Base-by-base conservation (phyloP, 1,140 invertebrate genomes). In the Caenorhabditis tropicalis region DNA sequence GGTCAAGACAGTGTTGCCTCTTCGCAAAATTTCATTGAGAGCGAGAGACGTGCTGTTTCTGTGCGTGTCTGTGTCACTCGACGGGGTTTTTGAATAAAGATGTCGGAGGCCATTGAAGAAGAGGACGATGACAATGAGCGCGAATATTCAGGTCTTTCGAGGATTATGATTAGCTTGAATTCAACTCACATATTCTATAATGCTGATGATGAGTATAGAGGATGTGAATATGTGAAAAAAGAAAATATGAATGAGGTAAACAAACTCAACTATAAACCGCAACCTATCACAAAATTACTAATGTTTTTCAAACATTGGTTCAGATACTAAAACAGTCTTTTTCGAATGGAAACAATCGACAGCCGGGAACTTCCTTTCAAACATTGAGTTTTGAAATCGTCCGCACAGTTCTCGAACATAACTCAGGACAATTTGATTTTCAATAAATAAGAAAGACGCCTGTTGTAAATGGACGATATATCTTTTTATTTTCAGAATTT, bases 161-260 rank as follows among this genome's bases (percentile, higher is more conserved):
- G 65, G 65, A 74, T 74, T 74, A 74, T 74, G 65, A 74, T 74
- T 74, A 74, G 65, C 65, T 74, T 74, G 65, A 74, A 74, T 74
- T 74, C 65, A 74, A 74, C 65, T 74, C 65, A 46, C 33, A 74
- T 74, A 74, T 74, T 74, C 65, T 74, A 74, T 74, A 29, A 24
- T 65, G 15, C 29, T 33, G 58, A 65, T 39, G 65, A 74, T 46
- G 65, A 74, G 4, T 33, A 12, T 36, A 15, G 31, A 36, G 29
- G 15, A 33, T 1, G 9, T 31, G 19, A 19, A 56, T 56, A 27
- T 56, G 53, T 27, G 29, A 27, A 29, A 9, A 9, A 56, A 27
- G 24, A 56, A 56, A 27, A 7, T 6, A 27, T 56, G 53, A n/a
- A 56, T 21, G 12, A 56, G 53, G 21, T 29, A 0, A 27, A 27